Evolutionary conservation across 2,113 vertebrate genomes (phyloP).

Genomic region (Ailurus styani): DNA sequence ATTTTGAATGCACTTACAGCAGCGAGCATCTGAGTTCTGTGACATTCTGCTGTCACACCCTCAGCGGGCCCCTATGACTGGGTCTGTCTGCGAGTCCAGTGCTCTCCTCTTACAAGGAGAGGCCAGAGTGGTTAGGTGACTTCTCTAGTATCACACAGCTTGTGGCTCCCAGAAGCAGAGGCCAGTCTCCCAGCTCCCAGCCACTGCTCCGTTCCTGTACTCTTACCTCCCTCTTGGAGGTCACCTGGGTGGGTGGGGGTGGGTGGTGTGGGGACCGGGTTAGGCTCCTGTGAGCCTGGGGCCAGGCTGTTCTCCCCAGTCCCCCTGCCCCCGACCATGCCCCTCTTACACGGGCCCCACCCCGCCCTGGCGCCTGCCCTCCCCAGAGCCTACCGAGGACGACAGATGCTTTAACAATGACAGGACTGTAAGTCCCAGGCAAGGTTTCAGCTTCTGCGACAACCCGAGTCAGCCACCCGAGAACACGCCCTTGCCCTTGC

Average conservation of each 20-base stretch:
- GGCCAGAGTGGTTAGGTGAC: not conserved
- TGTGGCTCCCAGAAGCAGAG: not conserved
- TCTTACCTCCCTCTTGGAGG: not conserved
- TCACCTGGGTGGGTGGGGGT: too few relatives aligned
- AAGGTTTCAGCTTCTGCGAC: not conserved
- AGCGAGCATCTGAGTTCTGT: not conserved
- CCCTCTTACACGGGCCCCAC: fast-evolving
- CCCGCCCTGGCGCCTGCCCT: not conserved
- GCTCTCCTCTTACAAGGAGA: not conserved
- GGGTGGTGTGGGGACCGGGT: not conserved
- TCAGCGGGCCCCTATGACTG: not conserved
- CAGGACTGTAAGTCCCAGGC: not conserved
- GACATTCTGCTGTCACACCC: not conserved
- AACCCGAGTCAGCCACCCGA: not conserved
- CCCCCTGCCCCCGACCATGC: not conserved
- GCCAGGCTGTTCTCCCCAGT: not conserved
- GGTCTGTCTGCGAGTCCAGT: not conserved
- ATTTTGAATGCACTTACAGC: not conserved
- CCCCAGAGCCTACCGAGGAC: not conserved
- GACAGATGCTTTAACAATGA: not conserved
- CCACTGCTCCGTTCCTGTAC: not conserved
- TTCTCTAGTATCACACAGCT: not conserved
- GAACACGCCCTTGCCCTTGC: constrained; percentile 21
- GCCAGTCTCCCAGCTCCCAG: not conserved
- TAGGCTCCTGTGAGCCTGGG: not conserved